Conservation (phyloP, 2,888 invertebrate species). For the Parnassius orleans region DNA sequence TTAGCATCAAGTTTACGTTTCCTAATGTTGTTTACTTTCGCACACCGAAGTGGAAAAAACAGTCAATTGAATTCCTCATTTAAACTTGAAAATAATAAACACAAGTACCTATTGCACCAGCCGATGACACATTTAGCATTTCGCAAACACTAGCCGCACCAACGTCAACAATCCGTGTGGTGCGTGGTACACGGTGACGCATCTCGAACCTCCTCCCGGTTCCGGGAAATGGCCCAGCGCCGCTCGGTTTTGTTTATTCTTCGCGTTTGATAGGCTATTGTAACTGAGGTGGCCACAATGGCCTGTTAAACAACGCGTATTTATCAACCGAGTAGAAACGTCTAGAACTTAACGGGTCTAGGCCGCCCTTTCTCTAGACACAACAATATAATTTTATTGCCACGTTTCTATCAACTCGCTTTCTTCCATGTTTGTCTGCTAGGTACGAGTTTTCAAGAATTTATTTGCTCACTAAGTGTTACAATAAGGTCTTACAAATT, state of each 20-base stretch:
- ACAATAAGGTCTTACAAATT: too few species aligned
- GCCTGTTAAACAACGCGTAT: not conserved
- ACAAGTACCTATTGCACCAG: too few species aligned
- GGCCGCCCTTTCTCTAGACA: slow-evolving; percentile 13
- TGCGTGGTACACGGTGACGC: not conserved
- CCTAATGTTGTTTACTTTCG: too few species aligned
- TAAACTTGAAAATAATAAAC: too few species aligned
- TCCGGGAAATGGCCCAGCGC: slow-evolving; percentile 1
- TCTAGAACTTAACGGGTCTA: slow-evolving; percentile 17
- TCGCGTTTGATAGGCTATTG: slow-evolving; percentile 18
- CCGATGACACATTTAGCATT: too few species aligned
- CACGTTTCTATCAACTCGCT: too few species aligned
- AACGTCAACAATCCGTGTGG: not conserved
- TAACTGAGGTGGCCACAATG: slow-evolving; percentile 18
- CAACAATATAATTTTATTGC: slow-evolving; percentile 1
- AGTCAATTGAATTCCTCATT: too few species aligned
- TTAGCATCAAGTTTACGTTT: too few species aligned
- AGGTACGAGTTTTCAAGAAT: too few species aligned
- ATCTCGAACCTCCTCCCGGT: slow-evolving; percentile 2
- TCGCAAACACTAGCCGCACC: not conserved
- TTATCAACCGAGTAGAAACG: slow-evolving; percentile 2
- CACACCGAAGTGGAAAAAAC: too few species aligned
- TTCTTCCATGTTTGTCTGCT: too few species aligned
- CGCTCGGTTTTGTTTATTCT: slow-evolving; percentile 15
- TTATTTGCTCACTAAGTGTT: too few species aligned